Evolutionary conservation across 2,888 invertebrate species (phyloP).

Genomic region (Mythimna loreyi): DNA sequence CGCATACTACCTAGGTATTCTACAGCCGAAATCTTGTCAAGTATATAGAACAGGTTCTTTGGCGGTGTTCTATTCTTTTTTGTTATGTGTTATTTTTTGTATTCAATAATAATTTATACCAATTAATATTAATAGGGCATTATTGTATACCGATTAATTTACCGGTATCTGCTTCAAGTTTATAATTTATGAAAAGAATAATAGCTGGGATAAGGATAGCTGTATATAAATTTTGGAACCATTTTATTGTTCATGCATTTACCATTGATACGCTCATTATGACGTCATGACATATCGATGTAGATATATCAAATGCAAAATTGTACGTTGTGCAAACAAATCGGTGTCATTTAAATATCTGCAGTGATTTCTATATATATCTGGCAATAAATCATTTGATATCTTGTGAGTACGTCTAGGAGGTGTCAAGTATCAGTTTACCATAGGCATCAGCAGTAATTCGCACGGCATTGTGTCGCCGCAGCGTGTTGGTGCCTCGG

Average conservation of each 20-base stretch:
- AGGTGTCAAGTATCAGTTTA: constrained; percentile 81
- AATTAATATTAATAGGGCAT: neutral
- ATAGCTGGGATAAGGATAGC: neutral
- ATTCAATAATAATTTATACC: neutral
- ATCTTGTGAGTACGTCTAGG: constrained; percentile 76
- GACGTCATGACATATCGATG: constrained; percentile 29
- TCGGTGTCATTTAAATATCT: constrained; percentile 58
- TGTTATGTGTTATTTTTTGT: neutral
- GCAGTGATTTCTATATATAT: constrained; percentile 67
- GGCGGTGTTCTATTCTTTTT: neutral
- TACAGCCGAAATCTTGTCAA: constrained; percentile 8
- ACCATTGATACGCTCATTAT: constrained; percentile 19
- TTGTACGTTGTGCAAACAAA: constrained; percentile 30
- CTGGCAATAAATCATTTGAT: constrained; percentile 82
- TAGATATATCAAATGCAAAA: constrained; percentile 15
- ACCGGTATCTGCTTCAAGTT: neutral
- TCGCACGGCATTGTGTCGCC: constrained; percentile 79
- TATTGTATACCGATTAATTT: neutral
- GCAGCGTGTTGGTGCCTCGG: constrained; percentile 72
- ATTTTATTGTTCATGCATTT: constrained; percentile 4
- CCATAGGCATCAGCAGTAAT: constrained; percentile 81
- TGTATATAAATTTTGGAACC: neutral
- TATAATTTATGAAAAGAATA: neutral
- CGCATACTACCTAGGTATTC: constrained; percentile 2
- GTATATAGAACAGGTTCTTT: constrained; percentile 2